Base-by-base conservation (phyloP, 1,140 invertebrate genomes). In the Hylyphantes graminicola region DNA sequence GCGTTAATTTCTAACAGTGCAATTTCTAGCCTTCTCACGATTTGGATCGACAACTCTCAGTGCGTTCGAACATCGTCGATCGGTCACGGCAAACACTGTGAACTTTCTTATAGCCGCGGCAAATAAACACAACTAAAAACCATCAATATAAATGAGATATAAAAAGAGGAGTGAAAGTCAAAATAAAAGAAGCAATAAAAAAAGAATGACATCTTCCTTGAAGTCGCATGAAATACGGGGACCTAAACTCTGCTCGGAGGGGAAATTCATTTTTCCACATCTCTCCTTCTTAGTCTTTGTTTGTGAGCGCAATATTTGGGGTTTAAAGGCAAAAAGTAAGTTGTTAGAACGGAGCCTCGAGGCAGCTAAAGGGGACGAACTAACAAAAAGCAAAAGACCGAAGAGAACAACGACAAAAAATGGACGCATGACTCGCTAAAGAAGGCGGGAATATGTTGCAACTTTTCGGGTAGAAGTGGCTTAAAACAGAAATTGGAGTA, bases 301-400 rank as follows among this genome's bases (percentile, higher is more conserved):
- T 70, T 53, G 68, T 17, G n/a, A 19, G 63, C 63, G 68, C 72
- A 74, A 59, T 48, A 74, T 74, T 74, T 74, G 72, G 59, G 72
- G 72, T 74, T 74, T 74, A 74, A 55, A 74, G 17, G 72, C 72
- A 57, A 21, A 12, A 13, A 74, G 54, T 55, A 59, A 74, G 72
- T 74, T 74, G 72, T 74, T 74, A 74, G 72, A 74, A 74, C 72
- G 53, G 19, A 21, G 72, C 72, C 72, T 55, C 10, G 10, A 74
- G 72, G 72, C 72, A 74, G 54, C 53, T 50, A 68, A 68, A 50
- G 65, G 19, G 48, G 54, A 53, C 51, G 68, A n/a, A 53, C n/a
- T 51, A 70, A 51, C 10, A 51, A 53, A 19, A 70, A 70, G 17
- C 13, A 19, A 70, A 51, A 35, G 11, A 74, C 55, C 55, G 7